These are phyloP conservation scores for Mungos mungo DNA, from an alignment of 2,113 vertebrate species.

Conservation along the genomic window DNA sequence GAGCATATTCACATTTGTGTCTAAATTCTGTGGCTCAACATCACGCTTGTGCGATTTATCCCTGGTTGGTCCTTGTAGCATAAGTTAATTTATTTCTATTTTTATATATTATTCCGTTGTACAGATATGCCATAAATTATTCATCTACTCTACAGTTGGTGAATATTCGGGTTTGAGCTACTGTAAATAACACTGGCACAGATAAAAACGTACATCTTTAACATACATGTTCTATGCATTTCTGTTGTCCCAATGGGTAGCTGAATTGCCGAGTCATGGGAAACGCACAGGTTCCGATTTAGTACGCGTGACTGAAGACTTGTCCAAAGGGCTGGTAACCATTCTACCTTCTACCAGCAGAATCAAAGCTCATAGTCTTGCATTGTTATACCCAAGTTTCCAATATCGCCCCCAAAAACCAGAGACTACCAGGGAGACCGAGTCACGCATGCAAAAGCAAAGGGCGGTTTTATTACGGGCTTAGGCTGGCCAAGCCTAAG, in stretches of 20 bases:
- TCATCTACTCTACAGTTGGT: background rate
- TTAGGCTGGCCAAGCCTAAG: no score
- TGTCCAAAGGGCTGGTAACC: background rate
- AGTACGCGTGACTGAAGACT: background rate
- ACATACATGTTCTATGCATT: background rate
- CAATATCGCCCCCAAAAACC: no score
- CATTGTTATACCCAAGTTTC: no score
- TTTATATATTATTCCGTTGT: background rate
- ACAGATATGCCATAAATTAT: background rate
- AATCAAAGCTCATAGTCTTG: accelerated
- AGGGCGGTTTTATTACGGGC: no score
- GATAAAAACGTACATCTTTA: background rate
- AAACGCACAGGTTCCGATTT: background rate
- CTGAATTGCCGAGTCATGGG: background rate
- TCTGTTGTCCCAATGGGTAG: background rate
- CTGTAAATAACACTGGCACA: background rate
- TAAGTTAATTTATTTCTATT: background rate
- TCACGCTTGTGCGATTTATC: background rate
- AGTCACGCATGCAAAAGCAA: no score
- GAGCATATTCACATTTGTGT: background rate
- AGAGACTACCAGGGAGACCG: no score
- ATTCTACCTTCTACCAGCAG: background rate
- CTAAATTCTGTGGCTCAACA: background rate
- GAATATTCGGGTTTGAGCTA: background rate
- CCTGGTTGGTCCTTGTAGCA: background rate